A percentile compares a stretch with the other conserved stretches of the same genome.
phyloP scores from a whole-genome alignment of 2,888 invertebrate species.

The Gisinianus flammeolus region DNA sequence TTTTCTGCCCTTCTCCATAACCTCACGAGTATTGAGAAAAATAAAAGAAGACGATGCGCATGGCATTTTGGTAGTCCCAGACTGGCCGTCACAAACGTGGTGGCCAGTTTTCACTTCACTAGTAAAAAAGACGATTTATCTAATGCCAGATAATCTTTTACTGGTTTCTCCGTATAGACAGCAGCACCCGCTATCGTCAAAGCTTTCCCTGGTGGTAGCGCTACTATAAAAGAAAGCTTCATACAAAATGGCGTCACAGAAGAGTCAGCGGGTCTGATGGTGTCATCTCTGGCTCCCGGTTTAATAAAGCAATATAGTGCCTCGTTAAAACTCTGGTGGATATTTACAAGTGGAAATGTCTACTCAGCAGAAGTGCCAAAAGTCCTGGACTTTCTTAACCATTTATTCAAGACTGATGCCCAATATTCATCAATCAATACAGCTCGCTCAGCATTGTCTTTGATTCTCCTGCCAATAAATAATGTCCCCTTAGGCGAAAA shows the following conservation, averaged over 20 bases:
- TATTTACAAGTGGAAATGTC: not conserved
- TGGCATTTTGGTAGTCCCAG: not conserved
- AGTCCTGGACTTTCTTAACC: not conserved
- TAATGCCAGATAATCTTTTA: not conserved
- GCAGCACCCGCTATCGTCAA: not conserved
- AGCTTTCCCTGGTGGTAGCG: not conserved
- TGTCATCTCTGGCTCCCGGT: not conserved
- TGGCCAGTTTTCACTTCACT: not conserved
- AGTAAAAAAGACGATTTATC: not conserved
- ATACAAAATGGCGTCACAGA: not conserved
- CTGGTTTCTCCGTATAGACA: not conserved
- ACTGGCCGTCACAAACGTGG: not conserved
- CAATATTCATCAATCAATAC: not conserved
- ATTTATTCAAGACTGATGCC: not conserved
- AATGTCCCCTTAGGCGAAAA: not conserved
- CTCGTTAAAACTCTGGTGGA: no score
- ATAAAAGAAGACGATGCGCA: not conserved
- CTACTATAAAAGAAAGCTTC: not conserved
- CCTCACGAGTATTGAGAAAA: not conserved
- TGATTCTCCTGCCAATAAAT: not conserved
- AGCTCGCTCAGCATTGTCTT: not conserved
- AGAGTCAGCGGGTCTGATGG: not conserved
- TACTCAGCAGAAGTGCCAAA: not conserved
- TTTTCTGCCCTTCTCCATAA: not conserved
- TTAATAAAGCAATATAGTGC: not conserved